Base-by-base conservation (phyloP, 2,113 vertebrate species). In the Chaetodon trifascialis region DNA sequence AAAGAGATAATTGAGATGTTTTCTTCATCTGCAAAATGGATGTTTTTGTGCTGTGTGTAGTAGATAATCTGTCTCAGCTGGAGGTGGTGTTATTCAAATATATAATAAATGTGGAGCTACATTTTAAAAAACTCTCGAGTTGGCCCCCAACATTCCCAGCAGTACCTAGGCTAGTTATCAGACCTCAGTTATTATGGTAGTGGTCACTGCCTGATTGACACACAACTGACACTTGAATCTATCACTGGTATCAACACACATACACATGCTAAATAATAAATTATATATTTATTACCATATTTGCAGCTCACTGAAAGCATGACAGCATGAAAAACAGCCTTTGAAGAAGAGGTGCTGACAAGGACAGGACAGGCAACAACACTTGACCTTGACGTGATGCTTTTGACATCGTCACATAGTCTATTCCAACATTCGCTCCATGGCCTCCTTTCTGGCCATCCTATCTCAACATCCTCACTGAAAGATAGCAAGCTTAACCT, bases 401-500 rank as follows among this genome's bases (percentile, higher is more conserved):
- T 90, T 86, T 80, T 52, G 85, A 80, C 70, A 66, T 69, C 47
- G 12, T 80, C 76, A 73, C 36, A 70, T 65, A 42, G 34, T 78
- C 72, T 56, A 7, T 44, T 85, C 64, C 47, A 74, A 46, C 82
- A 64, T 82, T 40, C 79, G 49, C 15, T 76, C 65, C 58, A 46
- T 75, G 47, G 76, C 76, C 44, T 59, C 66, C 51, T 69, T 63
- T 62, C 71, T 83, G 56, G 25, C 49, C 70, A 44, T 69, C 73
- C 51, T 79, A 42, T 75, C 60, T 71, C 21, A 59, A 79, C 86
- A 84, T 60, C 55, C 49, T 71, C 23, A 1, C 54, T 88, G 77
- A 92, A 90, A 79, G 83, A 88, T 87, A 56, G 67, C 68, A 21
- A 88, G 88, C 83, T 92, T 88, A 86, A 91, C 87, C 88, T 78